Percentiles rank a stretch among this genome's conserved stretches.
Evolutionary conservation across 2,888 invertebrate genomes (phyloP).

Genomic region (Choristoneura rosaceana): DNA sequence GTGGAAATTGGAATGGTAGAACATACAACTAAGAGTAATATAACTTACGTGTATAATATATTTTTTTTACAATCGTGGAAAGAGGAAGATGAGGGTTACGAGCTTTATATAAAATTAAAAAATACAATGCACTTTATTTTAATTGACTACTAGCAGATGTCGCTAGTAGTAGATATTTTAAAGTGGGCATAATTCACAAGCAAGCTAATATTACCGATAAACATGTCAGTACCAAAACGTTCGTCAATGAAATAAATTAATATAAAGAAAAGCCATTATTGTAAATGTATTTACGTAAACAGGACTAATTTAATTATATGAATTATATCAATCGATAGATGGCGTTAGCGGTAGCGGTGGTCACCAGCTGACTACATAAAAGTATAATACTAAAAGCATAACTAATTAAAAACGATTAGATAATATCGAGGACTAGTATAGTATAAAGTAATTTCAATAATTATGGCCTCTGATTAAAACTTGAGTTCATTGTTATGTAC

Average conservation of each 20-base stretch:
- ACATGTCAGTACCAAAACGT: not conserved
- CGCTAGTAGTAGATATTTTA: constrained; percentile 9
- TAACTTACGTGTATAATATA: not conserved
- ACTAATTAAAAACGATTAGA: constrained; percentile 12
- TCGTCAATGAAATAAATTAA: constrained; percentile 5
- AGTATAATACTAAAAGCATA: not conserved
- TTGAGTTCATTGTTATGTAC: constrained; percentile 33
- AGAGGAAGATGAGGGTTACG: not conserved
- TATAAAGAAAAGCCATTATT: not conserved
- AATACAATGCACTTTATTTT: not conserved
- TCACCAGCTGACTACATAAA: not conserved
- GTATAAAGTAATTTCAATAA: constrained; percentile 60
- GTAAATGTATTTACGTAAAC: not conserved
- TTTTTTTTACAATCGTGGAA: constrained; percentile 1
- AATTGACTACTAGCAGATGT: constrained; percentile 21
- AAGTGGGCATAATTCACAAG: not conserved
- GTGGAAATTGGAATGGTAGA: constrained; percentile 49
- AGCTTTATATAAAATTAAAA: not conserved
- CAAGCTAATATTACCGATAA: not conserved
- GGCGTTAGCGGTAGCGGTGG: constrained; percentile 14
- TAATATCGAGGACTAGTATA: constrained; percentile 63
- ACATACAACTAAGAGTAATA: constrained; percentile 4
- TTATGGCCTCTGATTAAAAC: constrained; percentile 70
- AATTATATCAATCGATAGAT: constrained; percentile 2
- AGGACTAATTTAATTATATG: not conserved